Conservation (phyloP, 2,113 vertebrate genomes). For the Cololabis saira region DNA sequence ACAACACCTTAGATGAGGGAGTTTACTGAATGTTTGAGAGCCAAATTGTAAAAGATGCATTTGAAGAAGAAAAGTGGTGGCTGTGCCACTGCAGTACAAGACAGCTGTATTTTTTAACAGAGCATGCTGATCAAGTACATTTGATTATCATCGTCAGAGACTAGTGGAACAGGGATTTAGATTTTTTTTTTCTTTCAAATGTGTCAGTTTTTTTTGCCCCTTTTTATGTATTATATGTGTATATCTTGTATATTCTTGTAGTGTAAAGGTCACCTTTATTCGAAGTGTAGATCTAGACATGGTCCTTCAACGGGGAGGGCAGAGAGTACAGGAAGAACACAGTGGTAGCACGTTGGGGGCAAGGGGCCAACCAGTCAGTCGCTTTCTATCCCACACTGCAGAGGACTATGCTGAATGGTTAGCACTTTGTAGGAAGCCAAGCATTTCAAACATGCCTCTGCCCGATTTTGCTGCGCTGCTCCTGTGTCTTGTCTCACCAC, state of each 20-base stretch:
- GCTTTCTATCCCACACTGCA: constrained; percentile 72
- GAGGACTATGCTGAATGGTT: constrained; percentile 84
- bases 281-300: constrained; percentile 57
- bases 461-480: constrained; percentile 86
- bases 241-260: constrained; percentile 13
- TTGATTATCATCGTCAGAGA: constrained; percentile 35
- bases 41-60: constrained; percentile 44
- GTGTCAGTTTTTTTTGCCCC: not conserved
- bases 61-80: constrained; percentile 26
- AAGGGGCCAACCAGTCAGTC: constrained; percentile 60
- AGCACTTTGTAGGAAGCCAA: constrained; percentile 90
- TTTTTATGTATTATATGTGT: not conserved
- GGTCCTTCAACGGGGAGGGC: constrained; percentile 48
- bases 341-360: constrained; percentile 71
- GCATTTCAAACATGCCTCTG: constrained; percentile 92
- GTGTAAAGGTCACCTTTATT: constrained; percentile 79
- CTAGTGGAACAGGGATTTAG: not conserved
- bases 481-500: constrained; percentile 89
- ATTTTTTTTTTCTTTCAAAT: not conserved
- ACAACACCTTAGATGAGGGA: constrained; percentile 56
- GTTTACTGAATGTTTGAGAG: constrained; percentile 68
- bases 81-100: constrained; percentile 45
- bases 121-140: constrained; percentile 41
- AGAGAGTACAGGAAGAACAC: constrained; percentile 37
- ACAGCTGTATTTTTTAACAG: constrained; percentile 66